Percentiles rank a stretch among this genome's conserved stretches.
These are phyloP conservation scores for Centruroides vittatus DNA, from an alignment of 1,140 invertebrate genomes.

Conservation along the genomic window DNA sequence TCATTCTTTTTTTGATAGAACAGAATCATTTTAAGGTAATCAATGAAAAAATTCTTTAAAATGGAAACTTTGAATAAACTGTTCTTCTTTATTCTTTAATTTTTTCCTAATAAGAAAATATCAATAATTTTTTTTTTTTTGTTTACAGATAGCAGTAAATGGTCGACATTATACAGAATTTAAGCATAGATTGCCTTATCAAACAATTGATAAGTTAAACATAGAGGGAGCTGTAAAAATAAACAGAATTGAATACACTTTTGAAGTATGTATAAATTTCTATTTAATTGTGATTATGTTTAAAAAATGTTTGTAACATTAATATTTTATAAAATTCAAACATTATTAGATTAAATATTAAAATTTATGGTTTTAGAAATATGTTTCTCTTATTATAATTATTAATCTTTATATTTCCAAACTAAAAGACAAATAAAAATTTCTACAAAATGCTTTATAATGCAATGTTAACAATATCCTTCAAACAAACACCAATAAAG, in stretches of 20 bases:
- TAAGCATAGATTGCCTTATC: conserved; percentile 46
- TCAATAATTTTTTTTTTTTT: not conserved
- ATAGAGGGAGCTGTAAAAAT: conserved; percentile 49
- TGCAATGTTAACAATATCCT: no score
- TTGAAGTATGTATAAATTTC: not conserved
- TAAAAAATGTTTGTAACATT: conserved; percentile 38
- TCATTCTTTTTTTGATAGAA: not conserved
- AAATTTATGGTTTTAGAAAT: no score
- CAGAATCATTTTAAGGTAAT: conserved; percentile 32
- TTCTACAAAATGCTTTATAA: no score
- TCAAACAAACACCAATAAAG: no score
- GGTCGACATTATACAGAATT: conserved; percentile 59
- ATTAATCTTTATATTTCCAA: no score
- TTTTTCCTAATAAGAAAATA: not conserved
- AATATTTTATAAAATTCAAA: conserved; percentile 22
- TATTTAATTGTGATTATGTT: not conserved
- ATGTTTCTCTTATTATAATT: no score
- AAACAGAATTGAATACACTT: conserved; percentile 4
- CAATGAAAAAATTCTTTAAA: no score
- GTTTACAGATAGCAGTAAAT: conserved; percentile 40
- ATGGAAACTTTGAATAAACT: no score
- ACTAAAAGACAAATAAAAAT: no score
- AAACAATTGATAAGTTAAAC: conserved; percentile 45
- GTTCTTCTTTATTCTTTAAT: no score
- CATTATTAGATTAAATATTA: no score